Conservation (phyloP, 2,888 invertebrate species). For the Hypomecis atomaria region DNA sequence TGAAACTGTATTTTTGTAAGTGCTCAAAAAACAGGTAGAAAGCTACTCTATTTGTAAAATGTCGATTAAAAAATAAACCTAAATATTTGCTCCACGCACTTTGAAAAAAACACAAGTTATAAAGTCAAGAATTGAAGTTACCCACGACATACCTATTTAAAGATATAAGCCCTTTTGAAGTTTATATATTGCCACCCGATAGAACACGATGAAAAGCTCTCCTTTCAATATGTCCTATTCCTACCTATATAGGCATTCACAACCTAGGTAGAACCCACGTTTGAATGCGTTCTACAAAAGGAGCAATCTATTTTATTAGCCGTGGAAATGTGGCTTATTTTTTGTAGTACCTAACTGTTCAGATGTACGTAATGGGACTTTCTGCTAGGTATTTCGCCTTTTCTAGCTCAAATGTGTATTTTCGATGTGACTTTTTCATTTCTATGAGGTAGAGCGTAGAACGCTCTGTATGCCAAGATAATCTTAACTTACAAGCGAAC, state of each 20-base stretch:
- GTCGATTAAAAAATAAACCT: too few relatives aligned
- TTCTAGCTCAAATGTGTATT: not conserved
- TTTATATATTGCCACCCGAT: constrained; percentile 7
- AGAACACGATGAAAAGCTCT: constrained; percentile 13
- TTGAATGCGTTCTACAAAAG: constrained; percentile 18
- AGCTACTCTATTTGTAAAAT: too few relatives aligned
- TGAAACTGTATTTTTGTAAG: too few relatives aligned
- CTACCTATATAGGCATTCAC: constrained; percentile 8
- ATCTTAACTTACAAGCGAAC: constrained; percentile 7
- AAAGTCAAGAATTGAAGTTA: not conserved
- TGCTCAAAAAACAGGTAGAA: too few relatives aligned
- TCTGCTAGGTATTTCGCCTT: not conserved
- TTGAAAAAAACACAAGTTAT: not conserved
- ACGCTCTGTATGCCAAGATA: not conserved
- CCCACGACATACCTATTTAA: not conserved
- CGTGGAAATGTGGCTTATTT: constrained; percentile 26
- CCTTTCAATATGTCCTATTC: constrained; percentile 8
- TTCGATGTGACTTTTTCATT: not conserved
- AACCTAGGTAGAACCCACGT: constrained; percentile 20
- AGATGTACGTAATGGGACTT: not conserved
- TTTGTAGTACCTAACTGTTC: constrained; percentile 12
- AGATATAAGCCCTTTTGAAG: not conserved
- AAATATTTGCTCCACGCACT: not conserved
- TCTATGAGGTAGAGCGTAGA: not conserved
- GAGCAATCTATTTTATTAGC: constrained; percentile 18